Evolutionary conservation across 1,140 invertebrate genomes (phyloP), one percentile per base, ranked within the genome.

Genomic region (Macrotrachela quadricornifera): DNA sequence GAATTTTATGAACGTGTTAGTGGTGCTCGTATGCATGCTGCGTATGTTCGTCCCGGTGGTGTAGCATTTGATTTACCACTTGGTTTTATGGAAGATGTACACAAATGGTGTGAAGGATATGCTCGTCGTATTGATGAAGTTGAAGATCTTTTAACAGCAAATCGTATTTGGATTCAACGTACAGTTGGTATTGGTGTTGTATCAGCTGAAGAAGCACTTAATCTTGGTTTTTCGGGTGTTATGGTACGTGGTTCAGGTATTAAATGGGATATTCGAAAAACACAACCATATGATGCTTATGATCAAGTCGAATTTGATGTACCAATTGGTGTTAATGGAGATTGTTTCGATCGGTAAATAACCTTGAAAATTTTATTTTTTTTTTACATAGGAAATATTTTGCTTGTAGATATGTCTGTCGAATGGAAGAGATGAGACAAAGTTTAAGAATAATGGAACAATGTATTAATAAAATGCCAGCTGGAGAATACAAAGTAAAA

Each of bases 1-100:
- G 91, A 96, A 70, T 91, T 96, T 69, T 94, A 91, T 67, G 91
- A 97, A 67, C 73, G 91, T 57, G 88, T 85, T 0, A 90, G 83
- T 52, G 91, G 91, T 10, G 87, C 88, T 16, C 76, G 91, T 44
- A 88, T 97, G 83, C 91, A 97, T 71, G 85, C 88, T 13, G 86
- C 86, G 3, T 97, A 95, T 63, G 77, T 95, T 51, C 73, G 91
- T 18, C 87, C 88, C 3, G 91, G 91, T 21, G 90, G 90, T 21
- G 88, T 91, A 1, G 70, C 77, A 12, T 74, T 72, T 77, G 91
- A 96, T 71, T 72, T 96, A 62, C 91, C 91, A 0, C 66, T 95
- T 18, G 90, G 90, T 36, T 66, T 95, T 1, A 78, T 96, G 78
- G 86, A 94, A 64, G 91, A 97, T 63, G 91, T 96, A 57, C 83